Evolutionary conservation across 2,113 vertebrate genomes (phyloP), one percentile per base, ranked within the genome.

Genomic region (Lepisosteus osseus): DNA sequence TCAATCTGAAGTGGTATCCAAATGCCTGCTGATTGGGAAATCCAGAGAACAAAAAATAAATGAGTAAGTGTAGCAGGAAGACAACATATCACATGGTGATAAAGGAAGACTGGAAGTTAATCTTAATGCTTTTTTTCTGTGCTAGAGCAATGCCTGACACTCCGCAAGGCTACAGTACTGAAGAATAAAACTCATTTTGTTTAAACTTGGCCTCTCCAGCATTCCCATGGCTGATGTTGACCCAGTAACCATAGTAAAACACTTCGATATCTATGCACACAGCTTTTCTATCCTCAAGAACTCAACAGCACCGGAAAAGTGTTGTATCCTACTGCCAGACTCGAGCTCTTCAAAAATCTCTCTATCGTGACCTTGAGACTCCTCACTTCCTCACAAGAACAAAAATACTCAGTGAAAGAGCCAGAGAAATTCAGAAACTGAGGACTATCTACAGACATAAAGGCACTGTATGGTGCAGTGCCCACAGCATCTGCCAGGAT

Each of bases 261-360:
- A 54, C 68, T 65, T 77, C 72, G 83, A 77, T 80, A 85, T 85
- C 73, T 73, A 81, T 75, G 76, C 78, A 78, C 83, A 72, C 4
- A 41, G 40, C 68, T 74, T 74, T 68, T 54, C 67, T 12, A 61
- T 72, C 70, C 54, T 55, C 40, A 76, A 73, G 78, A 82, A 80
- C 76, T 74, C 72, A 54, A 66, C 66, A 69, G 69, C 59, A 65
- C 67, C 54, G 67, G 15, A 69, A 29, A 42, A 14, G 55, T 15
- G 12, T 17, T 56, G 3, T 7, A 41, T 47, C 61, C 70, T 29
- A 65, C 51, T 71, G 64, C 71, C 65, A 68, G 61, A 57, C 29
- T 7, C 1, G 15, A 40, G 54, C 54, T 59, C 71, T 47, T 13
- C 29, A 66, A 57, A 29, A 14, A 66, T 45, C 45, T 55, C 29